Base-by-base conservation (phyloP, 2,797 vertebrate species). In the Lithobates sylvaticus region DNA sequence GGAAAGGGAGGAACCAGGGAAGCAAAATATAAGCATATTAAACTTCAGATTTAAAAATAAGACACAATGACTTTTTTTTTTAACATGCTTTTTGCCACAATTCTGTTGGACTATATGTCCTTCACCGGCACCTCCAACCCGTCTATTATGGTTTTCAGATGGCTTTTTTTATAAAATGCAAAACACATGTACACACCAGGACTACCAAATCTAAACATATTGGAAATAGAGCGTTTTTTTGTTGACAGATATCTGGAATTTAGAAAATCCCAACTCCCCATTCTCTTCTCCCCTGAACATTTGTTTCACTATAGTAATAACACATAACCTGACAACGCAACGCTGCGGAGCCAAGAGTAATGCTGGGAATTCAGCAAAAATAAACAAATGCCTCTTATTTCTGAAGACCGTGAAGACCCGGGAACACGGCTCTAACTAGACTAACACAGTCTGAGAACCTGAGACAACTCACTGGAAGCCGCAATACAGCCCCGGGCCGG, bases 351-450 rank as follows among this genome's bases (percentile, higher is more conserved):
- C 36, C 64, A 58, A 16, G 4, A 39, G 42, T 69, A 54, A 76
- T 36, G 12, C 42, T 18, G 73, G 67, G 68, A 70, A 84, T 54
- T 68, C 39, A 70, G 50, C 32, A 34, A 77, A 70, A 84, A 76
- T 70, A 76, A 84, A 76, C 65, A 68, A 58, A 50, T 83, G 58
- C 12, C n/a, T 67, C 71, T 67, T 26, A 44, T 74, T 82, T 64
- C 78, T 34, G 26, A 50, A 73, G n/a, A 21, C 36, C 26, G 2
- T 6, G 8, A 2, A 27, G 34, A 34, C 44, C 44, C 29, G 47
- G 50, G 18, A 61, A 61, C 15, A 27, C 74, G 8, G 42, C 10
- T 18, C 26, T 18, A 9, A 58, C 16, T 61, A 7, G 21, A n/a
- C 50, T 72, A 39, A 26, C 29, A 5, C 16, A 61, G 29, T 64